Evolutionary conservation across 2,113 vertebrate genomes (phyloP).

Genomic region (Percopsis transmontana): DNA sequence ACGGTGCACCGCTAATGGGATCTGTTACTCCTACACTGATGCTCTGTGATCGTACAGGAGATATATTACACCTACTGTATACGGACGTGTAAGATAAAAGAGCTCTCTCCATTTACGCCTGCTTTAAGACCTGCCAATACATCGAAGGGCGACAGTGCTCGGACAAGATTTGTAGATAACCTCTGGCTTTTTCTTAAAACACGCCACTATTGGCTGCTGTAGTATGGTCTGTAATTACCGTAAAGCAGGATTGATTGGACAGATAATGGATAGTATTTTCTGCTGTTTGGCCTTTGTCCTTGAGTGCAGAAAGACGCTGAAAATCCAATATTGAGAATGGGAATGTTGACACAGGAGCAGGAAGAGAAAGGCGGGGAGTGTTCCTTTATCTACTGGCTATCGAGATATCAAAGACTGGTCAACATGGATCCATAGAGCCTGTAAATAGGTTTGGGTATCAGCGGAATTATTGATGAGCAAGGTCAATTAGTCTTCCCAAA

Average conservation of each 20-base stretch:
- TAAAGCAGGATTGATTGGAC: conserved; percentile 29
- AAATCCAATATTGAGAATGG: conserved; percentile 19
- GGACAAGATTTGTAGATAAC: conserved; percentile 65
- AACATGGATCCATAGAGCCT: neutral
- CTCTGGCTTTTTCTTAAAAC: conserved; percentile 28
- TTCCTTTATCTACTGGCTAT: conserved; percentile 1
- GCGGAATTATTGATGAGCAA: neutral
- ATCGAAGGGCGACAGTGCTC: conserved; percentile 36
- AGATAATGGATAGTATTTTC: conserved; percentile 18
- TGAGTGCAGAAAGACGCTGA: conserved; percentile 12
- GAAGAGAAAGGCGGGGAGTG: conserved; percentile 9
- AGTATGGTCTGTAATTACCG: conserved; percentile 54
- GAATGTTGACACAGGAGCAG: conserved; percentile 3
- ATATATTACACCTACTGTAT: conserved; percentile 56
- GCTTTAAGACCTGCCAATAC: conserved; percentile 44
- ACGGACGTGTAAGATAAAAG: conserved; percentile 55
- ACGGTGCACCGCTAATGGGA: conserved; percentile 45
- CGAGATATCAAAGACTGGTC: neutral
- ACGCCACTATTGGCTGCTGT: conserved; percentile 25
- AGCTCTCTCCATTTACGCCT: conserved; percentile 60
- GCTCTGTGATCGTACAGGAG: conserved; percentile 35
- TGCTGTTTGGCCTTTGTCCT: conserved; percentile 11
- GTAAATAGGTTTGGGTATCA: neutral
- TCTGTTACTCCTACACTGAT: conserved; percentile 34
- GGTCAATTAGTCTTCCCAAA: neutral